These are phyloP conservation scores for Clamator glandarius DNA, from an alignment of 2,797 vertebrate genomes.

Conservation along the genomic window DNA sequence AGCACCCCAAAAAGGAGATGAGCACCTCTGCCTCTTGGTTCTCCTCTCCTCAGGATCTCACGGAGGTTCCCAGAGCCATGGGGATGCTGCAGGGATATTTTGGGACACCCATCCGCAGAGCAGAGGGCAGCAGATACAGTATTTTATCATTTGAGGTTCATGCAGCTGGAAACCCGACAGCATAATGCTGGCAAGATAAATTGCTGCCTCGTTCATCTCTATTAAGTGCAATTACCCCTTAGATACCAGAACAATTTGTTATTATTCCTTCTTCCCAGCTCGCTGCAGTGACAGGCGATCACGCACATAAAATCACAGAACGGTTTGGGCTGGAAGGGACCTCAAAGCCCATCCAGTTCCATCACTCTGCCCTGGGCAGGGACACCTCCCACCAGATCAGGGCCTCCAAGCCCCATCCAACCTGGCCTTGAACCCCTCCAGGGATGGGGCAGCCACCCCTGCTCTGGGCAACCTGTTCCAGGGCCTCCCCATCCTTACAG, in stretches of 20 bases:
- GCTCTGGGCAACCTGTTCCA: too few relatives aligned
- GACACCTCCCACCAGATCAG: too few relatives aligned
- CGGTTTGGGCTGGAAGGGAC: too few relatives aligned
- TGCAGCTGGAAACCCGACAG: not conserved
- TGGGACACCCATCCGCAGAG: not conserved
- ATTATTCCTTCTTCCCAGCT: not conserved
- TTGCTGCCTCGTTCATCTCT: not conserved
- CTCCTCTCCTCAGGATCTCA: not conserved
- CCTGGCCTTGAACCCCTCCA: too few relatives aligned
- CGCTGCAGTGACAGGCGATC: accelerated
- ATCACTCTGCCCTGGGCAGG: too few relatives aligned
- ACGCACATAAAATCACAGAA: accelerated
- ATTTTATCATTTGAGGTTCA: not conserved
- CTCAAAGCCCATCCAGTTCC: too few relatives aligned
- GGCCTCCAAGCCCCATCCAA: too few relatives aligned
- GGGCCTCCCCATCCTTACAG: too few relatives aligned
- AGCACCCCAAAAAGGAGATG: not conserved
- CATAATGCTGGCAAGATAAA: not conserved
- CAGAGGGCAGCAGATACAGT: not conserved
- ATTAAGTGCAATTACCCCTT: not conserved
- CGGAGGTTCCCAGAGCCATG: accelerated
- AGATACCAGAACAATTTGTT: not conserved
- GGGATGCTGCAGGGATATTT: not conserved
- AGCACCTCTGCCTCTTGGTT: not conserved
- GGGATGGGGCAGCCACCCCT: too few relatives aligned